Percentiles rank a stretch among this genome's conserved stretches.
Evolutionary conservation across 2,888 invertebrate species (phyloP).

Genomic region (Chymomyza fuscimana): DNA sequence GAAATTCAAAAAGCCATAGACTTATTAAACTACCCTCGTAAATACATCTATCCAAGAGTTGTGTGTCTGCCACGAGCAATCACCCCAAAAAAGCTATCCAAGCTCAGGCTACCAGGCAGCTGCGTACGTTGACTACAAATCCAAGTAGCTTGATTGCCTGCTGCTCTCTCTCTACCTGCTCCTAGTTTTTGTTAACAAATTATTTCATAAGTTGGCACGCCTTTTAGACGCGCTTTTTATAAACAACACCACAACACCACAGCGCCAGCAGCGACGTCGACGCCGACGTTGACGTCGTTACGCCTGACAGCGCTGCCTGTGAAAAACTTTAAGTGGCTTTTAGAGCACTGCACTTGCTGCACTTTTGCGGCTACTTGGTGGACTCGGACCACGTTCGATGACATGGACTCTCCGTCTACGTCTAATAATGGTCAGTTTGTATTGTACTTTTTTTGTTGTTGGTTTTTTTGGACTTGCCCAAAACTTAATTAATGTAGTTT

Average conservation of each 20-base stretch:
- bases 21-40: too few relatives aligned
- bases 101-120: not conserved
- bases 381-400: not conserved
- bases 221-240: constrained; percentile 7
- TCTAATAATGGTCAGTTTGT: too few relatives aligned
- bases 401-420: too few relatives aligned
- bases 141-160: not conserved
- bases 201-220: constrained; percentile 11
- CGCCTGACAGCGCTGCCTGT: constrained; percentile 68
- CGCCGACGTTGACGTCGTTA: constrained; percentile 32
- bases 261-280: not conserved
- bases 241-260: not conserved
- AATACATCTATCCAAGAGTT: too few relatives aligned
- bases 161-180: not conserved
- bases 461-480: too few relatives aligned
- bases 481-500: too few relatives aligned
- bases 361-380: constrained; percentile 7
- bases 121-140: not conserved
- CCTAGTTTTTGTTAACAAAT: constrained; percentile 6
- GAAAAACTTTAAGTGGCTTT: constrained; percentile 40
- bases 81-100: constrained; percentile 8
- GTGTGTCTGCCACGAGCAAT: constrained; percentile 26
- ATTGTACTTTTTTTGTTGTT: too few relatives aligned
- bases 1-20: too few relatives aligned
- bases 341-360: constrained; percentile 3